Evolutionary conservation across 2,888 invertebrate genomes (phyloP), one percentile per base, ranked within the genome.

Genomic region (Amorpha juglandis): DNA sequence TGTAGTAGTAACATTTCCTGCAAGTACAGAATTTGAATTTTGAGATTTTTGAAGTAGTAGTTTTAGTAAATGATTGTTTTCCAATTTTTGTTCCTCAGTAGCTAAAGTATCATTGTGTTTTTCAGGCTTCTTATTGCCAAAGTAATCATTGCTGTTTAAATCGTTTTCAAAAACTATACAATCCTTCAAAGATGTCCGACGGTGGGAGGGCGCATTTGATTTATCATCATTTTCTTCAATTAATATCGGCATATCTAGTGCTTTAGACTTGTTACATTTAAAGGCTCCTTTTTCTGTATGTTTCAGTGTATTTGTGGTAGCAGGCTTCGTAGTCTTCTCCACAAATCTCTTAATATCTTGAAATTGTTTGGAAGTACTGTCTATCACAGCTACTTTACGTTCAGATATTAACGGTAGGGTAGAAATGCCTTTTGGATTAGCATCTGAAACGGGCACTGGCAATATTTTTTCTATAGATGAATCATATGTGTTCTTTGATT

Each of bases 161-260:
- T 51, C 63, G 21, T 52, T 63, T 21, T 55, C 53, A 33, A 33
- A 33, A 16, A 50, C 19, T 8, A 35, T 47, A 11, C 33, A n/a
- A 47, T 33, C 16, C 27, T 53, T 53, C 8, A 12, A 53, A 55
- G 19, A 33, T 11, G 9, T 55, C 6, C 47, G 16, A 7, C 27
- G 6, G 8, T 19, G 11, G 11, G 7, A 4, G 9, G 33, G 6
- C 35, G 0, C 42, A 19, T 11, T 19, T 14, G 16, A 12, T 6
- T 42, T 42, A 2, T 19, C 19, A 58, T 58, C 3, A 16, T 16
- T 42, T 12, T 58, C 42, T 19, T 42, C 38, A 12, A 42, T 58
- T 16, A 11, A 3, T 16, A 16, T 3, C 11, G 38, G 35, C 35
- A 58, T 35, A 16, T 58, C 55, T 58, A 38, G 16, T 21, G 19